Conservation (phyloP, 2,888 invertebrate genomes). For the Platycheirus albimanus region DNA sequence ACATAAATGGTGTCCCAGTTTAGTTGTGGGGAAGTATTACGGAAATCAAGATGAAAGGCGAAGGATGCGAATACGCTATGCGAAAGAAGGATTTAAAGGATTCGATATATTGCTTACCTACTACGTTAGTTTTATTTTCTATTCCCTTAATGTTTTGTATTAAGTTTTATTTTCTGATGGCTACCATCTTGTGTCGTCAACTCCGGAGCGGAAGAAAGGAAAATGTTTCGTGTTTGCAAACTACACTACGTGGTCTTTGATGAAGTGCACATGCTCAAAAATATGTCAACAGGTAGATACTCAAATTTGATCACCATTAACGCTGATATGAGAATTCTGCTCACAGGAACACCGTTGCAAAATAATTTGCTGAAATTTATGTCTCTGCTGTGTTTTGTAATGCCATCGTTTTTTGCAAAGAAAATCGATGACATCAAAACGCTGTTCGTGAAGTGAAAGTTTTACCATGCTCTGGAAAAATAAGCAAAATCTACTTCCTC, state of each 20-base stretch:
- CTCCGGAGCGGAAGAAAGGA: too few relatives aligned
- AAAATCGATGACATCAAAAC: constrained; percentile 94
- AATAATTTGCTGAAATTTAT: constrained; percentile 96
- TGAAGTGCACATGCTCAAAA: constrained; percentile 99
- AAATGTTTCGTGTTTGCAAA: too few relatives aligned
- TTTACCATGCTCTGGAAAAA: too few relatives aligned
- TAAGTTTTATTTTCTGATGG: constrained; percentile 74
- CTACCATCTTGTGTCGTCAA: too few relatives aligned
- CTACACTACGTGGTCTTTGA: too few relatives aligned
- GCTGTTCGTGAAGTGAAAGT: constrained; percentile 91
- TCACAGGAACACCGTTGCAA: too few relatives aligned
- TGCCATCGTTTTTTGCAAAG: constrained; percentile 96
- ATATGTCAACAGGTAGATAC: constrained; percentile 96
- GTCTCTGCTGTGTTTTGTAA: constrained; percentile 97
- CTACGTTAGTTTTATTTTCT: constrained; percentile 87
- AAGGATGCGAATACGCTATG: constrained; percentile 88
- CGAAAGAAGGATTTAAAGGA: too few relatives aligned
- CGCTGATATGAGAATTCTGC: constrained; percentile 92
- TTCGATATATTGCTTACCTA: constrained; percentile 93
- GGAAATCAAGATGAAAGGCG: constrained; percentile 93
- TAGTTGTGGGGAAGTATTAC: constrained; percentile 95
- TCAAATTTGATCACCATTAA: constrained; percentile 93
- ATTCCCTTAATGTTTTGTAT: neutral
- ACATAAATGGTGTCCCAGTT: constrained; percentile 88
- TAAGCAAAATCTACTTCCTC: too few relatives aligned